Percentiles rank a stretch among this genome's conserved stretches.
Conservation (phyloP, 2,113 vertebrate species). For the Cinclus cinclus region DNA sequence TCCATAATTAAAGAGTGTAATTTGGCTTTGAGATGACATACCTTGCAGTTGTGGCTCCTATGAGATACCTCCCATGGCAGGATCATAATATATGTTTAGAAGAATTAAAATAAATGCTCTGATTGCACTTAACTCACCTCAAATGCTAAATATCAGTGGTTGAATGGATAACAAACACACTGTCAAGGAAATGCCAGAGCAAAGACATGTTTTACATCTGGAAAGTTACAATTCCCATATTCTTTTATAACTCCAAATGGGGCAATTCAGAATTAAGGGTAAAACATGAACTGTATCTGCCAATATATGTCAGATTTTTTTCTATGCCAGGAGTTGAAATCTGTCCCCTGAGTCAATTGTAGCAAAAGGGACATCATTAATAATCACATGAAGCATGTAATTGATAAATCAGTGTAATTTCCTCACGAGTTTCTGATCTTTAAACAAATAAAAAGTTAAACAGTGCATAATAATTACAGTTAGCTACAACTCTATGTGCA, state of each 20-base stretch:
- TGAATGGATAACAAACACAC: neutral
- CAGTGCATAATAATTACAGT: neutral
- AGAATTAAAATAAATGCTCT: neutral
- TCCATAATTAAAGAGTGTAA: neutral
- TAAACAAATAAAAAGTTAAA: neutral
- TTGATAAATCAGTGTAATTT: neutral
- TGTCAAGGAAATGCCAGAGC: neutral
- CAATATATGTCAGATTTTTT: neutral
- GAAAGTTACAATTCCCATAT: neutral
- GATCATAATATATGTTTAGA: neutral
- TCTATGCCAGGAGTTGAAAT: neutral
- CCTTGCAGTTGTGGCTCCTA: neutral
- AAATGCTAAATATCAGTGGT: neutral
- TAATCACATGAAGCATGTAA: neutral
- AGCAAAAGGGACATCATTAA: neutral
- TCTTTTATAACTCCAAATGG: neutral
- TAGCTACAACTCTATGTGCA: neutral
- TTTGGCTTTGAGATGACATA: neutral
- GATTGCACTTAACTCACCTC: neutral
- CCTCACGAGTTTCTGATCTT: neutral
- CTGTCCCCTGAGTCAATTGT: neutral
- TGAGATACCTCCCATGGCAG: neutral
- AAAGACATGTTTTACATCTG: neutral
- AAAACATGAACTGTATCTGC: neutral
- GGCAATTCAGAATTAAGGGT: neutral